Percentiles rank a stretch among this genome's conserved stretches.
These are phyloP conservation scores for Ecliptopera silaceata DNA, from an alignment of 2,888 invertebrate genomes.

Conservation along the genomic window DNA sequence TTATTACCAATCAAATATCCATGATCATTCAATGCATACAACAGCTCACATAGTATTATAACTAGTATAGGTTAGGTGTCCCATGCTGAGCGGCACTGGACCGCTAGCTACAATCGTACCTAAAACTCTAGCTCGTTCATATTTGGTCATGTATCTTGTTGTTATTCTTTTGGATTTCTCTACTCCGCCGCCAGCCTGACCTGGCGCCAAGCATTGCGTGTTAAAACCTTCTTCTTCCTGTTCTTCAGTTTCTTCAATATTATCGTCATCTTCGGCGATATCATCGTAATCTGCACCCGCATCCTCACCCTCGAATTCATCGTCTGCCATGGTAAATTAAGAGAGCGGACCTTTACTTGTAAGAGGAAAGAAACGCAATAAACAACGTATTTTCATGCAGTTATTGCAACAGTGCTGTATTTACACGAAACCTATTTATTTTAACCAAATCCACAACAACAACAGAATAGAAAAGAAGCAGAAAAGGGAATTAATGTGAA, in stretches of 20 bases:
- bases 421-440: too few relatives aligned
- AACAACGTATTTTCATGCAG: too few relatives aligned
- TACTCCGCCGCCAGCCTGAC: conserved; percentile 91
- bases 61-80: too few relatives aligned
- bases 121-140: conserved; percentile 74
- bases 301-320: conserved; percentile 92
- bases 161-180: conserved; percentile 96
- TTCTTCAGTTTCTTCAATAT: conserved; percentile 93
- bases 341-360: background rate
- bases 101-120: conserved; percentile 51
- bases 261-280: conserved; percentile 92
- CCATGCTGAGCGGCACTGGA: too few relatives aligned
- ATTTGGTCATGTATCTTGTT: conserved; percentile 99
- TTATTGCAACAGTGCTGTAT: too few relatives aligned
- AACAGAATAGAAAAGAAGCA: too few relatives aligned
- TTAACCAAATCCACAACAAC: too few relatives aligned
- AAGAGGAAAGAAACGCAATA: too few relatives aligned
- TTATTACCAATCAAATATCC: too few relatives aligned
- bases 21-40: too few relatives aligned
- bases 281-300: conserved; percentile 94
- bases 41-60: too few relatives aligned
- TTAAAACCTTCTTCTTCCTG: conserved; percentile 94
- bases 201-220: conserved; percentile 91
- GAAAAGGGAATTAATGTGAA: too few relatives aligned
- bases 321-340: conserved; percentile 88